A percentile compares a stretch with the other conserved stretches of the same genome.
Conservation (phyloP, 2,113 vertebrate species). For the Eptesicus fuscus region DNA sequence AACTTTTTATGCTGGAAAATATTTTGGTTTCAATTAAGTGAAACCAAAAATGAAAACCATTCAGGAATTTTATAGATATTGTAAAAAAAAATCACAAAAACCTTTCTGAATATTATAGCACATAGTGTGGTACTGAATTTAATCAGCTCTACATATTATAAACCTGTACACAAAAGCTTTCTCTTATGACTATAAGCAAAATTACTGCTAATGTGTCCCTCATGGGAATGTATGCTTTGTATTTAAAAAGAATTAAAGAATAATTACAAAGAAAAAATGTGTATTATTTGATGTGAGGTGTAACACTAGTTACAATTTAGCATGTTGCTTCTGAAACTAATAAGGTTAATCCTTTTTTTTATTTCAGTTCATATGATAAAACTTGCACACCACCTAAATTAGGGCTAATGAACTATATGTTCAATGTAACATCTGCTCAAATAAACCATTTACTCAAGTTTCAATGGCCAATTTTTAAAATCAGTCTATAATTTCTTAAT, state of each 20-base stretch:
- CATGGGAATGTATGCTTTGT: background rate
- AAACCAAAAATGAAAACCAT: background rate
- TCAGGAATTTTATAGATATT: background rate
- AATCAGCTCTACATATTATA: background rate
- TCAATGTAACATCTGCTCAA: conserved; percentile 8
- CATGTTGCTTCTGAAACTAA: conserved; percentile 8
- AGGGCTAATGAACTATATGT: background rate
- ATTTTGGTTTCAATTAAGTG: background rate
- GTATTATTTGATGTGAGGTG: background rate
- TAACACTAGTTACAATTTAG: background rate
- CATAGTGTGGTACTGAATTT: background rate
- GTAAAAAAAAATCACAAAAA: background rate
- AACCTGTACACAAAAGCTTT: background rate
- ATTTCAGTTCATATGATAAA: background rate
- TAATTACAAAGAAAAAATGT: background rate
- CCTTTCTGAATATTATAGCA: background rate
- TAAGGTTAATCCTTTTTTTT: background rate
- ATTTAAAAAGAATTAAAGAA: background rate
- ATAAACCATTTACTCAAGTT: conserved; percentile 15
- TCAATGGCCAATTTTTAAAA: conserved; percentile 12
- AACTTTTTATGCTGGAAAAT: background rate
- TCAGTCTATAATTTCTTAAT: background rate
- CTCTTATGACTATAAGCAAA: background rate
- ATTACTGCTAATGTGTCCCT: conserved; percentile 4
- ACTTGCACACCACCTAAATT: background rate